These are phyloP conservation scores for Bembecia ichneumoniformis DNA, from an alignment of 2,888 invertebrate species.

Conservation along the genomic window DNA sequence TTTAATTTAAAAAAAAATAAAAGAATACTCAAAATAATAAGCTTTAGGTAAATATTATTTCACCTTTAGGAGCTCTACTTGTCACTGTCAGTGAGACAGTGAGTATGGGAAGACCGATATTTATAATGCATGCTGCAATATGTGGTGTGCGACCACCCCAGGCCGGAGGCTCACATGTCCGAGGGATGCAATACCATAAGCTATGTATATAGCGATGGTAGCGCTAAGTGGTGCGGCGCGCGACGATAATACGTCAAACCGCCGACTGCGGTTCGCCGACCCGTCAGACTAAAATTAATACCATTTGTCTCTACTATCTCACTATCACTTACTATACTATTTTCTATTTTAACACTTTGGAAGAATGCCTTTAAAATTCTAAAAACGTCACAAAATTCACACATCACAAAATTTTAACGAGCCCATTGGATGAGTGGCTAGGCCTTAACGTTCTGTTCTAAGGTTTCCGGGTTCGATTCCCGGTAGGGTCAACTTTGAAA, in stretches of 20 bases:
- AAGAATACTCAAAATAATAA: no score
- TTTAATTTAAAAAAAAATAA: no score
- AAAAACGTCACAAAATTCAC: background rate
- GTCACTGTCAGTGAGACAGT: background rate
- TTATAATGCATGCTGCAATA: background rate
- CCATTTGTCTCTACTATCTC: slow-evolving; percentile 15
- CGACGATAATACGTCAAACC: slow-evolving; percentile 57
- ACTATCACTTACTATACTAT: no score
- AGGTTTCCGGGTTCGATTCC: no score
- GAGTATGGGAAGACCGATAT: slow-evolving; percentile 16
- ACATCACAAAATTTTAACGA: background rate
- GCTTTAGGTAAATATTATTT: no score
- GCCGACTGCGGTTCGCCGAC: slow-evolving; percentile 32
- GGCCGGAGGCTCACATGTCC: slow-evolving; percentile 18
- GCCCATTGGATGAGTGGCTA: background rate
- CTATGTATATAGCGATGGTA: slow-evolving; percentile 13
- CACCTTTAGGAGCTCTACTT: no score
- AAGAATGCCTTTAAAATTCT: slow-evolving; percentile 11
- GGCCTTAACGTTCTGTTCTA: no score
- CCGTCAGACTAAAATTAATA: slow-evolving; percentile 36
- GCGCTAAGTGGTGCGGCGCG: slow-evolving; percentile 37
- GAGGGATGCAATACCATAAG: slow-evolving; percentile 7
- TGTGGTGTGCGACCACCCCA: slow-evolving; percentile 1
- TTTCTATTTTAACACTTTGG: slow-evolving; percentile 26
- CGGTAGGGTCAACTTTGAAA: no score